Base-by-base conservation (phyloP, 1,140 invertebrate genomes). In the Drosophila watanabei region DNA sequence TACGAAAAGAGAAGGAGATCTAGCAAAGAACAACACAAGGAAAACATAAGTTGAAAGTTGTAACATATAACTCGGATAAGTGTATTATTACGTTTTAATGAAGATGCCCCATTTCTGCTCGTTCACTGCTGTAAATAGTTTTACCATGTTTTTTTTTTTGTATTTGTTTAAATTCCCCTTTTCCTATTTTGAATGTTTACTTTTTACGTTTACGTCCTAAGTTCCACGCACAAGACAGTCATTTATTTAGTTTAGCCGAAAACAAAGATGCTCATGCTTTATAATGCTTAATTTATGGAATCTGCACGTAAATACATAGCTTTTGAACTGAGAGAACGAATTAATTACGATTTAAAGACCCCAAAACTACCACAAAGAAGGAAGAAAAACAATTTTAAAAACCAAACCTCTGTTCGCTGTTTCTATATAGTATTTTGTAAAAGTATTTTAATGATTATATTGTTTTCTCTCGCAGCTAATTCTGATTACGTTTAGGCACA, bases 101-200 rank as follows among this genome's bases (percentile, higher is more conserved):
- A 72, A 46, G 43, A 84, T 80, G 69, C 64, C 64, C 54, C 46
- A 56, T 70, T 30, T 79, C 20, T 56, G 54, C 39, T 56, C 20
- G 85, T 89, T 84, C 80, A 84, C 63, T 77, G 81, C 75, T 88
- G 85, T 88, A 88, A 85, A 88, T 88, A 88, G 86, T 89, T 64
- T 43, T 75, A 75, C 52, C 46, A 79, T 64, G 20, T 89, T 84
- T 88, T 75, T 87, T 24, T 24, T 24, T 24, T 24, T 24, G n/a
- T 24, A 24, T 24, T 79, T 87, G 13, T 89, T 88, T 65, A 54
- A 68, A 83, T 59, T 30, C 46, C 48, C 58, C 2, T 6, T 75
- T 37, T 64, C 58, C 33, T 39, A 37, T 76, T 75, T 63, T 63
- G 9, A 57, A 43, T 66, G 61, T 68, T 48, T 77, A 51, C 75